Evolutionary conservation across 2,113 vertebrate species (phyloP).

Genomic region (Zosterops hypoxanthus): DNA sequence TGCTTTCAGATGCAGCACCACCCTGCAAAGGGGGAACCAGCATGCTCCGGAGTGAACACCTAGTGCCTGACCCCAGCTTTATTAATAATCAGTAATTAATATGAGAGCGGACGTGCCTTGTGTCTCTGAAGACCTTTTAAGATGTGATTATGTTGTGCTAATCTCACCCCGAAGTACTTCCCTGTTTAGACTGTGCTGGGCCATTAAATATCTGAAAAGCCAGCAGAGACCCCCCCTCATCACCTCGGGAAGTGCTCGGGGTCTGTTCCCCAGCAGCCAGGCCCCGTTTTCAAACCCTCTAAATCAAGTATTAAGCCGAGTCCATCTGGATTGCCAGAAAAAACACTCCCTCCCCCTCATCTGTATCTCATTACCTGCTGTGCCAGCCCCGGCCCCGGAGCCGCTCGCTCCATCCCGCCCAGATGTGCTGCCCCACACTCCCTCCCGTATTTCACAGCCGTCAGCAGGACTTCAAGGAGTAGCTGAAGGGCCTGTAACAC

Average conservation of each 20-base stretch:
- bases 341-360: slow-evolving; percentile 38
- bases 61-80: neutral
- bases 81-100: slow-evolving; percentile 62
- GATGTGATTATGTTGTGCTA: slow-evolving; percentile 68
- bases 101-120: slow-evolving; percentile 34
- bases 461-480: slow-evolving; percentile 18
- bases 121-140: slow-evolving; percentile 66
- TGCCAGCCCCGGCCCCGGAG: neutral
- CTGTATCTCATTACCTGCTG: slow-evolving; percentile 48
- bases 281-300: slow-evolving; percentile 6
- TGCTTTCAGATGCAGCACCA: neutral
- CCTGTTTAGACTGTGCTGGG: slow-evolving; percentile 24
- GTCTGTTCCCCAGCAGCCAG: slow-evolving; percentile 34
- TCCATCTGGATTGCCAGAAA: slow-evolving; percentile 50
- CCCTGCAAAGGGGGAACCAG: neutral
- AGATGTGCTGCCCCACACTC: neutral
- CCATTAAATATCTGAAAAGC: slow-evolving; percentile 55
- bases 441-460: slow-evolving; percentile 41
- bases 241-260: neutral
- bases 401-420: neutral
- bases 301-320: slow-evolving; percentile 35
- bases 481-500: neutral
- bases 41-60: neutral
- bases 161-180: slow-evolving; percentile 55
- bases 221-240: neutral